A percentile compares a stretch with the other conserved stretches of the same genome.
phyloP scores from a whole-genome alignment of 2,113 vertebrate species.

The Nibea coibor region DNA sequence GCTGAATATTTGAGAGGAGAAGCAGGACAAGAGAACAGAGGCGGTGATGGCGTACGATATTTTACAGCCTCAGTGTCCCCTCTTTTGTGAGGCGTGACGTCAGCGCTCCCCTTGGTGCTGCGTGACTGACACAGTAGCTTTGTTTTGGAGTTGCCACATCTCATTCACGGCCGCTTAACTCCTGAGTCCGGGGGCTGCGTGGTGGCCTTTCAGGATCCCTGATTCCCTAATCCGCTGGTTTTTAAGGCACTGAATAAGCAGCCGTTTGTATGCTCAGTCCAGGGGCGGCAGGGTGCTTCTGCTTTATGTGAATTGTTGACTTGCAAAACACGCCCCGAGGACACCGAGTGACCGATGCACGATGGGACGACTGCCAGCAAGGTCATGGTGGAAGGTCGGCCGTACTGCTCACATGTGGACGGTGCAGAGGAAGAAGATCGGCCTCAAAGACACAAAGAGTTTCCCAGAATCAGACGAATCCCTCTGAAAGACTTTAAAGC shows the following conservation, averaged over 20 bases:
- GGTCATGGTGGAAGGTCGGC: constrained; percentile 55
- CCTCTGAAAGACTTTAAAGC: too few relatives aligned
- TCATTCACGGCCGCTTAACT: constrained; percentile 78
- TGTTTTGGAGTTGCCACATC: constrained; percentile 68
- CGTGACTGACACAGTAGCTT: constrained; percentile 64
- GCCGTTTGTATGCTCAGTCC: constrained; percentile 45
- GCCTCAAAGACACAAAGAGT: not conserved
- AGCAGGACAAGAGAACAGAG: not conserved
- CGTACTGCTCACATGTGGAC: constrained; percentile 14
- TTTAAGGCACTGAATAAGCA: constrained; percentile 58
- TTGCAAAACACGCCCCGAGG: constrained; percentile 58
- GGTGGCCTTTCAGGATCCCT: constrained; percentile 57
- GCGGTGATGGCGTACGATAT: constrained; percentile 3
- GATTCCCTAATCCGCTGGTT: constrained; percentile 72
- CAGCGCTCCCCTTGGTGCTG: constrained; percentile 43
- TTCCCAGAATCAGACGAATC: too few relatives aligned
- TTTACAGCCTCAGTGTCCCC: constrained; percentile 34
- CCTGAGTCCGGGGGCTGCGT: constrained; percentile 36
- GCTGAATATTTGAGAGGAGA: constrained; percentile 15
- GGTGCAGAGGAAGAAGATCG: not conserved
- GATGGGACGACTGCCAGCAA: constrained; percentile 36
- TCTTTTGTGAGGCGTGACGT: constrained; percentile 64
- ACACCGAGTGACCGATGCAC: constrained; percentile 4
- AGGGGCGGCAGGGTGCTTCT: constrained; percentile 33
- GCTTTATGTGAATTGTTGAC: constrained; percentile 65